These are phyloP conservation scores for Onchidella celtica DNA, from an alignment of 2,888 invertebrate genomes.

Conservation along the genomic window DNA sequence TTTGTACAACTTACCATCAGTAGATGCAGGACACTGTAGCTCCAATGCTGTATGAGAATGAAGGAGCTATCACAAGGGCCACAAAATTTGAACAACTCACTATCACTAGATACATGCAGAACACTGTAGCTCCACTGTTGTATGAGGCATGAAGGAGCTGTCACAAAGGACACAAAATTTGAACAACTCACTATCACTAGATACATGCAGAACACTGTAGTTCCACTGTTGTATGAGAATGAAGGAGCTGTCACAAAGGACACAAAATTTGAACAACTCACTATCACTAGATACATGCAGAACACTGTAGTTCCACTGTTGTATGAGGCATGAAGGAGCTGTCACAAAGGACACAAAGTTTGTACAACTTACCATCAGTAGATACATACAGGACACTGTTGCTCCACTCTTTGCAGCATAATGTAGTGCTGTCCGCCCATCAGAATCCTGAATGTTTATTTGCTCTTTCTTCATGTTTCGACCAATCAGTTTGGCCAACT, in stretches of 20 bases:
- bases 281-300: slow-evolving; percentile 75
- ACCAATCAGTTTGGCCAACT: slow-evolving; percentile 76
- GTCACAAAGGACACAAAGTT: too few relatives aligned
- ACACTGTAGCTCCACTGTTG: slow-evolving; percentile 79
- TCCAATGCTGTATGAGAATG: slow-evolving; percentile 78
- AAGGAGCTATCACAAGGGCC: slow-evolving; percentile 79
- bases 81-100: too few relatives aligned
- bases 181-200: slow-evolving; percentile 72
- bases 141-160: slow-evolving; percentile 80
- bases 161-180: too few relatives aligned
- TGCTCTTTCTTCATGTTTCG: slow-evolving; percentile 68
- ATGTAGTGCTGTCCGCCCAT: slow-evolving; percentile 78
- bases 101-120: slow-evolving; percentile 75
- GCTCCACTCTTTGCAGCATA: slow-evolving; percentile 79
- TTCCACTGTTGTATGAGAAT: slow-evolving; percentile 78
- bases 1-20: slow-evolving; percentile 70
- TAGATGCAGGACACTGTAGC: slow-evolving; percentile 78
- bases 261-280: too few relatives aligned
- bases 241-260: slow-evolving; percentile 80
- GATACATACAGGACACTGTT: slow-evolving; percentile 78
- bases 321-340: slow-evolving; percentile 79
- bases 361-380: slow-evolving; percentile 71
- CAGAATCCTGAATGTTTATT: slow-evolving; percentile 72
- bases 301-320: slow-evolving; percentile 79
- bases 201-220: slow-evolving; percentile 79